phyloP scores from a whole-genome alignment of 2,797 vertebrate species.

The Sebastes wilsoni region DNA sequence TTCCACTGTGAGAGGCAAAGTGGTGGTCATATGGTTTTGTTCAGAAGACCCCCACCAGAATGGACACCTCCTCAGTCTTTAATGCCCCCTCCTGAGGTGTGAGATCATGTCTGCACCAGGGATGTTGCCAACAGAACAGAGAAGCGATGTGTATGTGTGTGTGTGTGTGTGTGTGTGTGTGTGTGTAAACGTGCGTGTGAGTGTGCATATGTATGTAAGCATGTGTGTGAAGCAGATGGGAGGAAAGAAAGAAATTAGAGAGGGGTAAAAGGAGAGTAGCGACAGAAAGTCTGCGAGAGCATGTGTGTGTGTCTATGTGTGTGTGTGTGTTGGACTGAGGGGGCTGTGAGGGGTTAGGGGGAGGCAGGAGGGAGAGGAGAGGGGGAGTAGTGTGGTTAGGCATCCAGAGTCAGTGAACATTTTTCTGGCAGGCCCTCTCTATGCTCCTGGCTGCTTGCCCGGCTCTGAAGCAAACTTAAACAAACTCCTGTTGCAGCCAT shows the following conservation, averaged over 20 bases:
- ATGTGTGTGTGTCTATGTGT: conserved; percentile 56
- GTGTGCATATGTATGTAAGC: conserved; percentile 55
- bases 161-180: neutral
- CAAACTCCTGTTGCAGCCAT: conserved; percentile 99
- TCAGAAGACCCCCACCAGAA: conserved; percentile 67
- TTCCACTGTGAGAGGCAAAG: conserved; percentile 40
- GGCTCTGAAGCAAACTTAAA: conserved; percentile 98
- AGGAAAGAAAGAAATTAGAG: conserved; percentile 82
- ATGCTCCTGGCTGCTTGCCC: conserved; percentile 91
- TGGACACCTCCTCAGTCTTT: conserved; percentile 67
- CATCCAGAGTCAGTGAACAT: conserved; percentile 92
- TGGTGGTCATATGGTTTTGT: conserved; percentile 71
- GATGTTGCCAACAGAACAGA: conserved; percentile 58
- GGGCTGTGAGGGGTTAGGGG: conserved; percentile 67
- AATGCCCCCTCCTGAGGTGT: conserved; percentile 65
- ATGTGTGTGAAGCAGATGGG: conserved; percentile 82
- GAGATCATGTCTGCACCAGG: conserved; percentile 71
- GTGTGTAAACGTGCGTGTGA: neutral
- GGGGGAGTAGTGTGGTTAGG: conserved; percentile 80
- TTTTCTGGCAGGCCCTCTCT: conserved; percentile 89
- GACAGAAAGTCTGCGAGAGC: conserved; percentile 80
- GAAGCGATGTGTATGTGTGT: conserved; percentile 18
- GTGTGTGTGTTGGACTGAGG: conserved; percentile 63
- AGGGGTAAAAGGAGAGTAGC: conserved; percentile 81
- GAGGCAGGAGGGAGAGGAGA: conserved; percentile 61